These are phyloP conservation scores for Trinectes maculatus DNA, from an alignment of 2,113 vertebrate species.

Conservation along the genomic window DNA sequence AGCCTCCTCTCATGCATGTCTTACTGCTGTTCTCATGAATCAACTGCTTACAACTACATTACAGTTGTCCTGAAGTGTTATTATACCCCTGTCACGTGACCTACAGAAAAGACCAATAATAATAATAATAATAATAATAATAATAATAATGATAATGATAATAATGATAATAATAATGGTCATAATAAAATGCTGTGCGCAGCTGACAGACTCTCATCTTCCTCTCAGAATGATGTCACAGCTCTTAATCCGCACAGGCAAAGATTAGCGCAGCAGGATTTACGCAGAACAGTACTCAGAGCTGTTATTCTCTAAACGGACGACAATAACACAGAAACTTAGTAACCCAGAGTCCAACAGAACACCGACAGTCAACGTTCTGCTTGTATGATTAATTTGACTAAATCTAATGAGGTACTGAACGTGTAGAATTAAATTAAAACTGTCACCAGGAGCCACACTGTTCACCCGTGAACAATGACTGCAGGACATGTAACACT, in stretches of 20 bases:
- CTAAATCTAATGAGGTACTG: background rate
- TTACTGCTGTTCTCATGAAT: no score
- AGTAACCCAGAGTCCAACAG: background rate
- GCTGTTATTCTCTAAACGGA: background rate
- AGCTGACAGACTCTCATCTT: conserved; percentile 24
- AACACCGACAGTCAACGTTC: background rate
- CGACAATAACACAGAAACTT: background rate
- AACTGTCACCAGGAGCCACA: background rate
- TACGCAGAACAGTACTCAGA: conserved; percentile 33
- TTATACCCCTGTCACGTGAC: no score
- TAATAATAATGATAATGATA: no score
- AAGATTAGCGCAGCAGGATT: conserved; percentile 74
- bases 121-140: no score
- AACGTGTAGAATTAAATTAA: background rate
- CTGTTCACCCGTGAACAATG: no score
- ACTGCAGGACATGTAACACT: no score
- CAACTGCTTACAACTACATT: no score
- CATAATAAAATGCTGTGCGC: no score
- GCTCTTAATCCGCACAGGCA: conserved; percentile 68
- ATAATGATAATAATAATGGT: no score
- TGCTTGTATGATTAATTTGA: background rate
- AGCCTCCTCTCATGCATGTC: no score
- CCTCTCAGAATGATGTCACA: conserved; percentile 51
- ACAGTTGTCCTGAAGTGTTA: no score
- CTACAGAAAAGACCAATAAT: no score